phyloP scores from a whole-genome alignment of 92 coral and sea anemone genomes.

The Hydrozoanthus gracilis region DNA sequence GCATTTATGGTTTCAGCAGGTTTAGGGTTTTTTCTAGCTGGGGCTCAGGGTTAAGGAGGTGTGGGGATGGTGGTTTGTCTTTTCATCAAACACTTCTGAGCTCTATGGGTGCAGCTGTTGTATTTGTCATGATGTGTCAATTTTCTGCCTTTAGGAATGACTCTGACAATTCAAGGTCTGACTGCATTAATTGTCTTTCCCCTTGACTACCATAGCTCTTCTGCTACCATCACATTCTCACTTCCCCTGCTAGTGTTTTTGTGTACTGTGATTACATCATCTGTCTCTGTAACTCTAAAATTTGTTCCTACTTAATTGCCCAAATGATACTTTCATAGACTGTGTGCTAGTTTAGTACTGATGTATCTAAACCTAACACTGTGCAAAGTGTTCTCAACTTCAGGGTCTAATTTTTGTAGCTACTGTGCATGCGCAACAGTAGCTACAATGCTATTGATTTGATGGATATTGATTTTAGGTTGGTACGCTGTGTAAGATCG shows the following conservation, averaged over 20 bases:
- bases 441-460: no score
- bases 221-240: slow-evolving; percentile 63
- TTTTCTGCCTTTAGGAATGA: slow-evolving; percentile 24
- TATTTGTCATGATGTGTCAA: background rate
- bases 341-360: slow-evolving; percentile 29
- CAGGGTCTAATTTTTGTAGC: no score
- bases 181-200: slow-evolving; percentile 46
- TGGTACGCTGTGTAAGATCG: no score
- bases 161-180: slow-evolving; percentile 2
- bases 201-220: slow-evolving; percentile 27
- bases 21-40: no score
- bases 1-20: no score
- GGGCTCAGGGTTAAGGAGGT: no score
- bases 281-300: slow-evolving; percentile 46
- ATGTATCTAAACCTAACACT: slow-evolving; percentile 47
- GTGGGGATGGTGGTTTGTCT: no score
- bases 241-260: slow-evolving; percentile 53
- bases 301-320: background rate
- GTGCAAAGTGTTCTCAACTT: slow-evolving; percentile 6
- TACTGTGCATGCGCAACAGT: no score
- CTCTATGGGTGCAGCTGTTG: no score
- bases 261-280: slow-evolving; percentile 53
- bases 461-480: no score
- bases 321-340: slow-evolving; percentile 56
- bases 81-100: no score